Percentiles rank a stretch among this genome's conserved stretches.
Conservation (phyloP, 1,140 invertebrate genomes). For the Bombus pascuorum region DNA sequence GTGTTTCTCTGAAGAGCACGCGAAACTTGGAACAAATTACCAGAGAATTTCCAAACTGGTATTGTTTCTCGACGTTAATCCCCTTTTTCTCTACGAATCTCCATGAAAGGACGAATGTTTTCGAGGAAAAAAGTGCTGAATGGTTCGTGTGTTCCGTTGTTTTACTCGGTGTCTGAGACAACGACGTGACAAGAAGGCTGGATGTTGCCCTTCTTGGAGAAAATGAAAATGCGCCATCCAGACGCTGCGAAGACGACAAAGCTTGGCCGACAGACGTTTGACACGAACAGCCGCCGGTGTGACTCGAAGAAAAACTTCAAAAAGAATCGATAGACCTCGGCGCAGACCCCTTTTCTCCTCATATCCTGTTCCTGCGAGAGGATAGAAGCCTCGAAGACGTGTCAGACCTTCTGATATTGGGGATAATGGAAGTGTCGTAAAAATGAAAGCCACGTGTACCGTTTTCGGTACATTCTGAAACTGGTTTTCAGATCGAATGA, state of each 20-base stretch:
- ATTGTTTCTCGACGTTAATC: constrained; percentile 10
- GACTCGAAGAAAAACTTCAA: constrained; percentile 37
- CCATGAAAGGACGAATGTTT: background rate
- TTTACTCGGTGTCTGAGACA: constrained; percentile 5
- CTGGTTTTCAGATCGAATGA: background rate
- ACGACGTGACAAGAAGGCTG: background rate
- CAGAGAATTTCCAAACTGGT: too few species aligned
- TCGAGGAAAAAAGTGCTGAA: constrained; percentile 1
- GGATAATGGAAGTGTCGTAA: constrained; percentile 14
- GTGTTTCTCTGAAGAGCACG: too few species aligned
- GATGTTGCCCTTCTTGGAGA: constrained; percentile 15
- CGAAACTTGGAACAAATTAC: too few species aligned
- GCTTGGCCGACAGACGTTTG: constrained; percentile 27
- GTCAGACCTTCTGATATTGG: background rate
- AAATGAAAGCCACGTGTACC: constrained; percentile 24
- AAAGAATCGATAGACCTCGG: constrained; percentile 34
- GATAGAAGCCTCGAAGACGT: constrained; percentile 17
- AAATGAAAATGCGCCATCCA: constrained; percentile 45
- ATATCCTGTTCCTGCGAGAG: background rate
- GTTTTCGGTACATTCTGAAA: background rate
- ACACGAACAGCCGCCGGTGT: constrained; percentile 16
- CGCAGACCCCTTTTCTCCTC: too few species aligned
- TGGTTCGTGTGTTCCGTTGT: constrained; percentile 19
- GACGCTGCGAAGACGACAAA: constrained; percentile 17
- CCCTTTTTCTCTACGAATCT: background rate